These are phyloP conservation scores for Oncorhynchus tshawytscha DNA, from an alignment of 2,113 vertebrate species.

Conservation along the genomic window DNA sequence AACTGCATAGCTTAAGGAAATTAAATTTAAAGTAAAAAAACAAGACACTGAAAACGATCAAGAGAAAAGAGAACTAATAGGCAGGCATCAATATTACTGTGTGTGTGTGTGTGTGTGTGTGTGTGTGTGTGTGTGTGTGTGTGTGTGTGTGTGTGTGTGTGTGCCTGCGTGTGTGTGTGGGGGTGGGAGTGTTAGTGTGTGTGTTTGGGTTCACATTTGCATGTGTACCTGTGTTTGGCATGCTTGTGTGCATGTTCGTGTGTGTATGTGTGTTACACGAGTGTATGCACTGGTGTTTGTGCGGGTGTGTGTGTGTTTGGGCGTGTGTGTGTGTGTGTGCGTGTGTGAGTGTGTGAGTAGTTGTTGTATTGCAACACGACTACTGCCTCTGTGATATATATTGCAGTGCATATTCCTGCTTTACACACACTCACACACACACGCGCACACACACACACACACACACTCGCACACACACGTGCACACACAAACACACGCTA, in stretches of 20 bases:
- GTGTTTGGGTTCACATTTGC: neutral
- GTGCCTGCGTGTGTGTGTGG: too few relatives aligned
- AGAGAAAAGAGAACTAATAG: neutral
- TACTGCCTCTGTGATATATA: slow-evolving; percentile 9
- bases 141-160: neutral
- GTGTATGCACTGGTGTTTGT: neutral
- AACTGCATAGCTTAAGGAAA: slow-evolving; percentile 51
- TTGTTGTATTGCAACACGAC: slow-evolving; percentile 14
- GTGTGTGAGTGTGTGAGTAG: slow-evolving; percentile 6
- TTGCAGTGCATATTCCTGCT: neutral
- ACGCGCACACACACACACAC: neutral
- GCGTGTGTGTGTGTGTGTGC: neutral
- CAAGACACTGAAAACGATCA: slow-evolving; percentile 32
- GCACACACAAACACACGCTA: too few relatives aligned
- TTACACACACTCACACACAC: slow-evolving; percentile 7
- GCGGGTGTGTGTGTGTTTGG: neutral
- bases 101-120: neutral
- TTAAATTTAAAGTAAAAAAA: neutral
- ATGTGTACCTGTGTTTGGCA: too few relatives aligned
- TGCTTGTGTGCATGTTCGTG: too few relatives aligned
- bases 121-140: too few relatives aligned
- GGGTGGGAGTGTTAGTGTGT: neutral
- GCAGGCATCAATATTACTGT: neutral
- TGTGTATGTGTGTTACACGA: neutral
- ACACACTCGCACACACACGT: slow-evolving; percentile 1